phyloP scores from a whole-genome alignment of 2,113 vertebrate genomes.

The Lagopus leucura region DNA sequence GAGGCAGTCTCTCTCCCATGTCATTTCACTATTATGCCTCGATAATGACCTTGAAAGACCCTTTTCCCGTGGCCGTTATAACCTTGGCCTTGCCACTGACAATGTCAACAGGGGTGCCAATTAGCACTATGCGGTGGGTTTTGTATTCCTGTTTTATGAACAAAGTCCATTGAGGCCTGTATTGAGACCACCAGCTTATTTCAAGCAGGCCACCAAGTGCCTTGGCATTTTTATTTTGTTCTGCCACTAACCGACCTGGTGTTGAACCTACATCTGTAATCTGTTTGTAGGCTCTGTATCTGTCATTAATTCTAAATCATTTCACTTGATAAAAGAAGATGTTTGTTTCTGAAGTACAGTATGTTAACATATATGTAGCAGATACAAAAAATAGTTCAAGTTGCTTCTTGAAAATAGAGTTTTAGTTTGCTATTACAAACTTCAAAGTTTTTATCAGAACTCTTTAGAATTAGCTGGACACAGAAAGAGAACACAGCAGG shows the following conservation, averaged over 20 bases:
- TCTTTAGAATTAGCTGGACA: neutral
- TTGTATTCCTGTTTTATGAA: slow-evolving; percentile 12
- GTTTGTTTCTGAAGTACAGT: neutral
- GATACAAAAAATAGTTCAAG: neutral
- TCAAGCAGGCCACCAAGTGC: neutral
- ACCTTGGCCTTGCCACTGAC: neutral
- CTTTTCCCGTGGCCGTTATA: neutral
- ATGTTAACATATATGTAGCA: neutral
- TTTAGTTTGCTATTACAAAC: neutral
- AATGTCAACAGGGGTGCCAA: slow-evolving; percentile 34
- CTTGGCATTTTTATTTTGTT: slow-evolving; percentile 5
- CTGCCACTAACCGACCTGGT: neutral
- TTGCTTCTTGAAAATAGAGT: neutral
- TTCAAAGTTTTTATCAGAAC: neutral
- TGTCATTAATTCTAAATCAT: neutral
- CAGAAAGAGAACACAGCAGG: neutral
- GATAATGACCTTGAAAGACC: slow-evolving; percentile 13
- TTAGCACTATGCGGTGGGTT: slow-evolving; percentile 23
- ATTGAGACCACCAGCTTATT: slow-evolving; percentile 16
- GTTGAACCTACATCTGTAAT: slow-evolving; percentile 13
- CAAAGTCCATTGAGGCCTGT: slow-evolving; percentile 18
- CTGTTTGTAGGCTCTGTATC: neutral
- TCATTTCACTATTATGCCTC: neutral
- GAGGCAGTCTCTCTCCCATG: neutral
- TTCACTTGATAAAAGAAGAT: neutral